Evolutionary conservation across 2,797 vertebrate genomes (phyloP).

Genomic region (Pelochelys cantorii): DNA sequence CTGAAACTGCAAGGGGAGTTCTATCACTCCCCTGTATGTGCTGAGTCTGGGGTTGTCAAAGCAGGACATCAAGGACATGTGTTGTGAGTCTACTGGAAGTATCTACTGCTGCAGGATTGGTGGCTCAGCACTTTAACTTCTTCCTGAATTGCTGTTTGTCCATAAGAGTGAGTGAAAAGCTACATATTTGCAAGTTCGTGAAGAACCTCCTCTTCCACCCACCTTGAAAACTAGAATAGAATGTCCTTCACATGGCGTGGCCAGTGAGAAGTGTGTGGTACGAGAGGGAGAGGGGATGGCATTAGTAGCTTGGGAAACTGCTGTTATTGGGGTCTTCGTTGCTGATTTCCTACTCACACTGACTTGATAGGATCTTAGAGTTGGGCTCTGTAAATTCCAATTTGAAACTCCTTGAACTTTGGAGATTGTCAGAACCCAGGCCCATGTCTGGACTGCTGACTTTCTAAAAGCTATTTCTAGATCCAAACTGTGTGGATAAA

Average conservation of each 20-base stretch:
- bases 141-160: not conserved
- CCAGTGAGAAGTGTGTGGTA: fast-evolving
- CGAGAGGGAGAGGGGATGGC: not conserved
- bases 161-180: not conserved
- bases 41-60: not conserved
- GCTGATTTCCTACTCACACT: not conserved
- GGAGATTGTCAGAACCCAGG: not conserved
- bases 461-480: not conserved
- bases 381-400: not conserved
- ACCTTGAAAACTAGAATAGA: not conserved
- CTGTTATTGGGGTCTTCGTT: not conserved
- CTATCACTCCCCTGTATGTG: fast-evolving
- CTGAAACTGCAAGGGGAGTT: not conserved
- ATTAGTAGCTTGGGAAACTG: not conserved
- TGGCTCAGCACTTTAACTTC: not conserved
- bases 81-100: fast-evolving
- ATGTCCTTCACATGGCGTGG: not conserved
- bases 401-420: not conserved
- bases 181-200: fast-evolving
- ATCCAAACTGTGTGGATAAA: not conserved
- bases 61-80: not conserved
- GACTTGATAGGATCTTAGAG: not conserved
- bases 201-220: not conserved
- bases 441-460: fast-evolving
- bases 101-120: not conserved